Evolutionary conservation across 2,888 invertebrate species (phyloP), one percentile per base, ranked within the genome.

Genomic region (Amphimallon solstitiale): DNA sequence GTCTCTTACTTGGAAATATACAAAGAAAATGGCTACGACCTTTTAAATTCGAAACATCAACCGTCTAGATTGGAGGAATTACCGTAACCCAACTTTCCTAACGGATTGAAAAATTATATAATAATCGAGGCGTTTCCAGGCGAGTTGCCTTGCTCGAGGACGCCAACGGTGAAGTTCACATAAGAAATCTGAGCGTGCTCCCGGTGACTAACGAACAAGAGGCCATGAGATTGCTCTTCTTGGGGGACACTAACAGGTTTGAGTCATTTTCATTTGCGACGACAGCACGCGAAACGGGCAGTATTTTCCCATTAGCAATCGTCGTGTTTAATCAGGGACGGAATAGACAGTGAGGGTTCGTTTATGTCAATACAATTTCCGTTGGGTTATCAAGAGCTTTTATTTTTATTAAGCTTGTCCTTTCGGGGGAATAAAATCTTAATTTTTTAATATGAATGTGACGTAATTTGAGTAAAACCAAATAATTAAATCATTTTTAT

Each of bases 1-100:
- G 80, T 86, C 61, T 85, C 86, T 1, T 86, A 85, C 72, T 77
- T 86, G 77, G 86, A 86, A 78, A 86, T 86, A 63, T 86, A 86
- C 77, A 86, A 86, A 74, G 86, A 86, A 77, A 79, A 81, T 60
- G 85, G 85, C 9, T 86, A 85, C 72, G 86, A 86, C 77, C 75
- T 86, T 52, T 74, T 86, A 48, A 82, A 82, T 73, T 79, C 82
- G 34, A 83, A 79, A 71, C 78, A 78, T 72, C 78, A 74, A 63
- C 70, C 74, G 75, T 74, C 76, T 21, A 77, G 77, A 70, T 73
- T 85, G 65, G 85, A 85, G 69, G 85, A 85, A 74, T 77, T 86
- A 70, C 84, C 84, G 85, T 85, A 79, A 82, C 9, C 83, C 78
- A 49, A 46, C 64, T 15, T 17, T 19, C 35, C 12, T 6, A 49